Base-by-base conservation (phyloP, 2,888 invertebrate species). In the Ametastegia equiseti region DNA sequence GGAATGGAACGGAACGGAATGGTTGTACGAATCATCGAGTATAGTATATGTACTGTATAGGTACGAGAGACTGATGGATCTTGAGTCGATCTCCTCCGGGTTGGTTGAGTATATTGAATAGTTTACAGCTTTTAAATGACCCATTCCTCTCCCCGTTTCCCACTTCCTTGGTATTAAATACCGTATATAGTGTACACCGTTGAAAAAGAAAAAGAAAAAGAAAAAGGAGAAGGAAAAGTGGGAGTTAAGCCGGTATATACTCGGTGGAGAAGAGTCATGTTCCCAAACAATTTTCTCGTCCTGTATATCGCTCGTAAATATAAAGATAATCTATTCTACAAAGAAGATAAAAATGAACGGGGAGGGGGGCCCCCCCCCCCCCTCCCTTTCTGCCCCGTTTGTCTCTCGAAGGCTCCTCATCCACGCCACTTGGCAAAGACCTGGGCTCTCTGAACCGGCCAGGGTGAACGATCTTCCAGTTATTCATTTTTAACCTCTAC, bases 321-420 rank as follows among this genome's bases (percentile, higher is more conserved):
- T n/a, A 91, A 75, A 88, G 91, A 91, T 91, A 91, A 91, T 91
- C 91, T 90, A 90, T 91, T 91, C 90, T 86, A 91, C 90, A 88
- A 90, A 90, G 90, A 91, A 91, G 90, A 90, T 91, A 91, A 91
- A 91, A 91, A 90, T 87, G 85, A 83, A 83, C 71, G 75, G 83
- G 83, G 82, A 82, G 82, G 83, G 83, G 83, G 47, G 77, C 60
- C 33, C 71, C 73, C n/a, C n/a, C n/a, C n/a, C n/a, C n/a, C n/a
- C n/a, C n/a, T n/a, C n/a, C n/a, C n/a, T n/a, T n/a, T n/a, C n/a
- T n/a, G n/a, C n/a, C n/a, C 81, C 81, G 81, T 83, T 83, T 75
- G 54, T 75, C 75, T n/a, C n/a, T 75, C 75, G 54, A 15, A 75
- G 75, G 23, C 54, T 50, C 36, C 9, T 30, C 36, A 54, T 67